Percentiles rank a stretch among this genome's conserved stretches.
Evolutionary conservation across 2,888 invertebrate genomes (phyloP).

Genomic region (Apamea anceps): DNA sequence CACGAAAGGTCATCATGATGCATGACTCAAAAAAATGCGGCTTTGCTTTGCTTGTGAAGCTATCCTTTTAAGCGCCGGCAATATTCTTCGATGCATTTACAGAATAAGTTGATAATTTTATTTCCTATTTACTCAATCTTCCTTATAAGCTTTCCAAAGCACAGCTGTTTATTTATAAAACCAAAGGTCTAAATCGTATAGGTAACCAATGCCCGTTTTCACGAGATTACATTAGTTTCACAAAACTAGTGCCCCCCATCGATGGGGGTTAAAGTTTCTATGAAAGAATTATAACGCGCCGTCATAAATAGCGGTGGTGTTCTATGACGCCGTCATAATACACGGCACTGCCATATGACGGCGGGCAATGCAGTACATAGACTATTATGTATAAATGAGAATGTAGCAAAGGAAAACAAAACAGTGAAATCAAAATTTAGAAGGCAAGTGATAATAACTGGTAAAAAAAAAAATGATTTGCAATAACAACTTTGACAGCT

Average conservation of each 20-base stretch:
- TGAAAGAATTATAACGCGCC: background rate
- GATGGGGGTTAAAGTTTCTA: background rate
- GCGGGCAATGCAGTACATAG: background rate
- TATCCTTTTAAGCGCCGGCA: background rate
- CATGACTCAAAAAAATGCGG: slow-evolving; percentile 13
- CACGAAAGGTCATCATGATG: slow-evolving; percentile 72
- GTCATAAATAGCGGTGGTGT: too few species aligned
- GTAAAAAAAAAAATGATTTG: too few species aligned
- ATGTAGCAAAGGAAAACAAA: background rate
- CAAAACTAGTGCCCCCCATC: too few species aligned
- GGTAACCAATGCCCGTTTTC: background rate
- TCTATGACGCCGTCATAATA: too few species aligned
- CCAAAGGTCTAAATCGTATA: background rate
- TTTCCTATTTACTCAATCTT: background rate
- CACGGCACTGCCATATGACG: too few species aligned
- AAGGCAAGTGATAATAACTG: too few species aligned
- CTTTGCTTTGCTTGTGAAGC: background rate
- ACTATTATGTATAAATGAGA: too few species aligned
- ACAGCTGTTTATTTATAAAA: background rate
- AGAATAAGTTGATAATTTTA: background rate
- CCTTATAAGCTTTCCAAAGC: background rate
- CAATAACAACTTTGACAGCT: too few species aligned
- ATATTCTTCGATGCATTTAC: background rate
- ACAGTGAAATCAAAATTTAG: background rate
- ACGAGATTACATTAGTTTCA: background rate